Conservation (phyloP, 2,113 vertebrate genomes). For the Rhombomys opimus region DNA sequence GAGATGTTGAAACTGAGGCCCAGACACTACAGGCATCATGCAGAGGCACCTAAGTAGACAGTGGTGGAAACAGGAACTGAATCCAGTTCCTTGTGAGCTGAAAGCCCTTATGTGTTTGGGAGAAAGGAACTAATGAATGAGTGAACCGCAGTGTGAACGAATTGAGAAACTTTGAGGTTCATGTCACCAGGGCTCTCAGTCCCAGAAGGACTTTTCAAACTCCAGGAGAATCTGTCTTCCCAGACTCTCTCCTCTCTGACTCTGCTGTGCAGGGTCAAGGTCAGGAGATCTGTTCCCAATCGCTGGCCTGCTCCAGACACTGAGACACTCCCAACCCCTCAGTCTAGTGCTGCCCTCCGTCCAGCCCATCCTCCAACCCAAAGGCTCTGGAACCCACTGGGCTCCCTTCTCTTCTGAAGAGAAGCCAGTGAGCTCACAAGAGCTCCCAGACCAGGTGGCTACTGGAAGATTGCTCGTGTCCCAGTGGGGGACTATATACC, state of each 20-base stretch:
- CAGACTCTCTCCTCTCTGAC: neutral
- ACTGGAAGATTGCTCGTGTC: neutral
- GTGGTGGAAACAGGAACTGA: neutral
- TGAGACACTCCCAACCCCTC: neutral
- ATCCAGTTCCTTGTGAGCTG: neutral
- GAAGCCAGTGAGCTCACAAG: neutral
- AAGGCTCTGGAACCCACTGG: neutral
- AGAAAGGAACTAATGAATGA: neutral
- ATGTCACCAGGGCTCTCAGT: too few relatives aligned
- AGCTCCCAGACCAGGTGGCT: neutral
- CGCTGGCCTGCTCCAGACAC: neutral
- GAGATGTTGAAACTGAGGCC: constrained; percentile 3
- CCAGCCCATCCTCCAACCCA: neutral
- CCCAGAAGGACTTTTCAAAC: neutral
- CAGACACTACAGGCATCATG: neutral
- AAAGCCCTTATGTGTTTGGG: neutral
- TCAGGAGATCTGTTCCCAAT: neutral
- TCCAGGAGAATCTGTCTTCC: neutral
- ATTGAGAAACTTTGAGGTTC: rapidly evolving
- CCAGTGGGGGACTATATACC: neutral
- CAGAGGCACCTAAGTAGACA: neutral
- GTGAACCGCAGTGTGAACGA: neutral
- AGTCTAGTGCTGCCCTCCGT: too few relatives aligned
- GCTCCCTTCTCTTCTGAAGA: neutral
- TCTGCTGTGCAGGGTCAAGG: neutral